phyloP scores from a whole-genome alignment of 2,113 vertebrate genomes.

The Cervus canadensis region DNA sequence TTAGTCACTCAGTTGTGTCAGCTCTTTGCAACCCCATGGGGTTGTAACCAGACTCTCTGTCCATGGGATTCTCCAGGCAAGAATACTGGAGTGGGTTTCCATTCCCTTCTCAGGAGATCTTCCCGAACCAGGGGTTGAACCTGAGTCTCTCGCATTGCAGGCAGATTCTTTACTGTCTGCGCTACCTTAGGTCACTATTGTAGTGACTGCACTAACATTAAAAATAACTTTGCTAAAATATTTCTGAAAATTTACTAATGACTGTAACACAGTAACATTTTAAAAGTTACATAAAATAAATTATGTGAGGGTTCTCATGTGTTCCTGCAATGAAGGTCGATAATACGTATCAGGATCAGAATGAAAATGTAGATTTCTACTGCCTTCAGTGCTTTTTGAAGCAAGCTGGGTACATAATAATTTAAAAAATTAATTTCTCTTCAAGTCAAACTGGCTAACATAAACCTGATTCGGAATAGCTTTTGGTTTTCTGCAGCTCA shows the following conservation, averaged over 20 bases:
- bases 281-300: not conserved
- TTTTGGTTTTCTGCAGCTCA: constrained; percentile 14
- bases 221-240: not conserved
- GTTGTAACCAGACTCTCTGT: not conserved
- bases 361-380: not conserved
- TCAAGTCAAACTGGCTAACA: constrained; percentile 7
- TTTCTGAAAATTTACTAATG: constrained; percentile 18
- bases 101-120: not conserved
- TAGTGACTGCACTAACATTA: not conserved
- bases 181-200: not conserved
- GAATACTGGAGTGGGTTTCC: not conserved
- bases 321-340: not conserved
- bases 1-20: not conserved
- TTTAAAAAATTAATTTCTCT: constrained; percentile 19
- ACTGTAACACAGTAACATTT: not conserved
- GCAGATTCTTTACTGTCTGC: not conserved
- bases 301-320: not conserved
- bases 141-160: not conserved
- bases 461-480: not conserved
- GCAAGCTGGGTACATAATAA: not conserved
- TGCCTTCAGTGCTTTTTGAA: constrained; percentile 6
- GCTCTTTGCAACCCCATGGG: not conserved
- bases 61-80: not conserved
- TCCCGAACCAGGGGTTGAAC: not conserved
- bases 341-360: not conserved